These are phyloP conservation scores for Argopecten irradians DNA, from an alignment of 1,140 invertebrate species.

Conservation along the genomic window DNA sequence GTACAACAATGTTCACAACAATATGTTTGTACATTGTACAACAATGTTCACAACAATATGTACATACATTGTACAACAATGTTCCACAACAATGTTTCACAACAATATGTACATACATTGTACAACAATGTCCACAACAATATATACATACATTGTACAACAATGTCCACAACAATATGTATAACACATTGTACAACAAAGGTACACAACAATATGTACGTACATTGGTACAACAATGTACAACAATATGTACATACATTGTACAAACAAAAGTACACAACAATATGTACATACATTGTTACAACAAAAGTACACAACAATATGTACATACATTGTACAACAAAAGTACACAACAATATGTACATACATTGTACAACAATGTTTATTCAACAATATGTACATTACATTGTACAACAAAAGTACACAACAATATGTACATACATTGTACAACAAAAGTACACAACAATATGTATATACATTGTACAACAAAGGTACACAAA, in stretches of 20 bases:
- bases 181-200: neutral
- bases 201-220: neutral
- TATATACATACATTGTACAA: neutral
- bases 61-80: neutral
- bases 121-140: neutral
- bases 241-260: neutral
- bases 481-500: too few relatives aligned
- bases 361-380: too few relatives aligned
- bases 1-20: neutral
- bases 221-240: neutral
- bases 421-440: too few relatives aligned
- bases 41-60: too few relatives aligned
- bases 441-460: too few relatives aligned
- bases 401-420: too few relatives aligned
- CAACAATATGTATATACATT: too few relatives aligned
- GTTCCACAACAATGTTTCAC: neutral
- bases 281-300: neutral
- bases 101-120: neutral
- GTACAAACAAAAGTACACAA: neutral
- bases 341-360: too few relatives aligned
- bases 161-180: neutral
- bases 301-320: neutral
- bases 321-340: too few relatives aligned
- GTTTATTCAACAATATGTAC: too few relatives aligned
- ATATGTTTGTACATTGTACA: too few relatives aligned